Evolutionary conservation across 2,888 invertebrate species (phyloP), one percentile per base, ranked within the genome.

Genomic region (Drosophila austrosaltans): DNA sequence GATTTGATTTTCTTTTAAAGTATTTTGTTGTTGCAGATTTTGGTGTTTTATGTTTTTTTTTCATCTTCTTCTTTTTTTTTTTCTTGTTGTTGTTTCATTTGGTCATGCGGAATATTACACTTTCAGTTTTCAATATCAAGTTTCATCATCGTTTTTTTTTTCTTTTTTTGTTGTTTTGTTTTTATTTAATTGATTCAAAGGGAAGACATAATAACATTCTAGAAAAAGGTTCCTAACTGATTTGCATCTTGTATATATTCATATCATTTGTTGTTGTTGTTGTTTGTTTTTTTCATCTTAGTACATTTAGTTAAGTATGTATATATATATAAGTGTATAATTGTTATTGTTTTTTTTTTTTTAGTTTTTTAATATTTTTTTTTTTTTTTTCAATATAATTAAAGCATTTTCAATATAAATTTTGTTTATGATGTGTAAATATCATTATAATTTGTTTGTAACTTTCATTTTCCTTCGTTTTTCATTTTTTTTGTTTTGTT

Each of bases 171-270:
- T 30, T 16, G 28, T 36, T 54, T 60, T 63, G n/a, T 65, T 66
- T 74, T 72, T 69, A 70, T 72, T 71, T 84, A 84, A 84, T 84
- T 84, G 84, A 88, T 84, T 83, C 77, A 88, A 83, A 86, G 84
- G 84, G 84, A 84, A 84, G 84, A 84, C 84, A 85, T 87, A 48
- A 48, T 48, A 86, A 88, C 84, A 86, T 87, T 88, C 83, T 84
- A 86, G 86, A 88, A 88, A 73, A 86, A 86, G 89, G 82, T 88
- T 87, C 78, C 85, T 79, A 76, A 84, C 82, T 87, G 76, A 80
- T 69, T 62, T 77, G 75, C 48, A 25, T 22, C 48, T 48, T 48
- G 48, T 48, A 48, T 48, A 48, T 48, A 48, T 48, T 48, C 25
- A 48, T 48, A 48, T 48, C 48, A 48, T 48, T 48, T 48, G 59